Evolutionary conservation across 2,888 invertebrate genomes (phyloP), one percentile per base, ranked within the genome.

Genomic region (Dioctria rufipes): DNA sequence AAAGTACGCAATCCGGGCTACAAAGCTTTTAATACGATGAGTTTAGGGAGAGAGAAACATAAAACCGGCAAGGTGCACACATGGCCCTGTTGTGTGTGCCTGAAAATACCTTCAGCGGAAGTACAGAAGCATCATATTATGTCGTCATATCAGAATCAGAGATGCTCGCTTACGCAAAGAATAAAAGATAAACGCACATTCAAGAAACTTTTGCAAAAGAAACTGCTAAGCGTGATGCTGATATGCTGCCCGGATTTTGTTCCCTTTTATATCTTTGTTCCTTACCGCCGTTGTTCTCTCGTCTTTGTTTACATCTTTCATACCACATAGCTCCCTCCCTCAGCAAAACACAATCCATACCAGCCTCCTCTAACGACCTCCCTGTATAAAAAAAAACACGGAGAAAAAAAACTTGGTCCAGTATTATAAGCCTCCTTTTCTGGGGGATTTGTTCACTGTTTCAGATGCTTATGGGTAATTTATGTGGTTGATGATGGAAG

Each of bases 401-500:
- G 25, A 25, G 25, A 25, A 25, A 25, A 25, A 25, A 25, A 25
- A 25, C 4, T 69, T 69, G 51, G 69, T 69, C 69, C 69, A 69
- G 69, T 4, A 51, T 39, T 51, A n/a, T 51, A 51, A 69, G 60
- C 25, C 3, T 13, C 54, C 43, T 40, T 63, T 75, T 40, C 73
- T 42, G 40, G 40, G 13, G 42, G 58, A 58, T 73, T 60, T 54
- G 13, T 37, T 71, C 54, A 13, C 25, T 71, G 71, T 66, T 43
- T 66, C 66, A 43, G 39, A 11, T 69, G 51, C 69, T 69, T 51
- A 69, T 69, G 39, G 51, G 69, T 75, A 75, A 75, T 75, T 75
- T 75, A 75, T 75, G 73, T 75, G 42, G 58, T 25, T 42, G 43
- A 43, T 75, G 73, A 75, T 75, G 73, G 73, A 75, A 75, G 58